Conservation (phyloP, 2,113 vertebrate genomes). For the Marcusenius ussheri region DNA sequence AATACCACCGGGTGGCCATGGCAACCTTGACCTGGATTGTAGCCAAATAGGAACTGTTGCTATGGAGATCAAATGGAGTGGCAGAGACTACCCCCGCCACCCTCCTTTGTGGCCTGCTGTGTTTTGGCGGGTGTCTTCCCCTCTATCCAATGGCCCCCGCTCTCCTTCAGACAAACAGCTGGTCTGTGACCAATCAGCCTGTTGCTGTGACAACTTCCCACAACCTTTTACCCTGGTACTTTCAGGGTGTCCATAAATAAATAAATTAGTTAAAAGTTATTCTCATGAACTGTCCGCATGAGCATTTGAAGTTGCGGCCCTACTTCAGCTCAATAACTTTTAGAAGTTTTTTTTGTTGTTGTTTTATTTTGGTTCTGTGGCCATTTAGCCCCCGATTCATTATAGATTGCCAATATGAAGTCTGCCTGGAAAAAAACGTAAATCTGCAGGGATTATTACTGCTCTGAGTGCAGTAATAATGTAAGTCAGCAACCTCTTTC, state of each 20-base stretch:
- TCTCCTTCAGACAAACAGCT: conserved; percentile 16
- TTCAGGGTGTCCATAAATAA: neutral
- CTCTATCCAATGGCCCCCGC: neutral
- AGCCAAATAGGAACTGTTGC: conserved; percentile 8
- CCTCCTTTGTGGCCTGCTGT: neutral
- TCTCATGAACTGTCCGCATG: neutral
- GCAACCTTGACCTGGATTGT: neutral
- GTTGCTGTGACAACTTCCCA: neutral
- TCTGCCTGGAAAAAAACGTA: neutral
- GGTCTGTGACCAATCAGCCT: conserved; percentile 6
- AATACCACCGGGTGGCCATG: neutral
- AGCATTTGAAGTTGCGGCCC: neutral
- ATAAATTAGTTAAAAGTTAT: neutral
- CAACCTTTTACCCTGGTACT: neutral
- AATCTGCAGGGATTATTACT: neutral
- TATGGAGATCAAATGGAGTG: neutral
- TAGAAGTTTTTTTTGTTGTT: neutral
- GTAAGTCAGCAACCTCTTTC: conserved; percentile 1
- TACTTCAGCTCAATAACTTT: neutral
- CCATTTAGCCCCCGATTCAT: neutral
- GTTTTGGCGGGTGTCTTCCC: conserved; percentile 3
- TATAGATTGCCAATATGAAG: neutral
- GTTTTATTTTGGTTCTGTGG: neutral
- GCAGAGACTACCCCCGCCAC: neutral
- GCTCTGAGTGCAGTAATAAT: neutral